A percentile compares a stretch with the other conserved stretches of the same genome.
Conservation (phyloP, 2,113 vertebrate genomes). For the Toxotes chatareus region DNA sequence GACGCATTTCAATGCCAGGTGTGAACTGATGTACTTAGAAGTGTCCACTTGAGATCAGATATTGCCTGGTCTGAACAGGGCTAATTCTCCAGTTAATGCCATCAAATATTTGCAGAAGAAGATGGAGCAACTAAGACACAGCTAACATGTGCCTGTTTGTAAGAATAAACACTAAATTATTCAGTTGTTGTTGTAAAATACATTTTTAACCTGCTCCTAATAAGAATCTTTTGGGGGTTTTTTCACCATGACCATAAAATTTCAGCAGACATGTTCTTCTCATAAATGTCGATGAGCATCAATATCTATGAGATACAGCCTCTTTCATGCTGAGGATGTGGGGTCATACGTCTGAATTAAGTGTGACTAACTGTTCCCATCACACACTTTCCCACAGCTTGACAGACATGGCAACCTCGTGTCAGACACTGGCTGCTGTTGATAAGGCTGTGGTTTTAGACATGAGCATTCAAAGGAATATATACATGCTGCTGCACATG, state of each 20-base stretch:
- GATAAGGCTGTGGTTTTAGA: slow-evolving; percentile 57
- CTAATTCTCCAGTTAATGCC: too few species aligned
- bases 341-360: not conserved
- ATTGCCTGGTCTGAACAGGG: too few species aligned
- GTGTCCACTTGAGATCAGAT: too few species aligned
- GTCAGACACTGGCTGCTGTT: slow-evolving; percentile 49
- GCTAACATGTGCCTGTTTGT: not conserved
- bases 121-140: too few species aligned
- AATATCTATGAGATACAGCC: slow-evolving; percentile 1
- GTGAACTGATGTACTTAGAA: too few species aligned
- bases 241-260: not conserved
- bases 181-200: not conserved
- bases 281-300: not conserved
- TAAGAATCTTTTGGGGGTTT: not conserved
- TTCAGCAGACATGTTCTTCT: not conserved
- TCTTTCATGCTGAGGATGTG: not conserved
- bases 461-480: slow-evolving; percentile 29
- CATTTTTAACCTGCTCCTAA: not conserved
- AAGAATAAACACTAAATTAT: not conserved
- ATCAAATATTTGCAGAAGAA: too few species aligned
- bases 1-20: too few species aligned
- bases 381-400: slow-evolving; percentile 38
- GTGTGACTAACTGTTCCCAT: slow-evolving; percentile 25
- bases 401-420: slow-evolving; percentile 47
- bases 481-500: not conserved